Conservation (phyloP, 2,113 vertebrate genomes). For the Nicator chloris region DNA sequence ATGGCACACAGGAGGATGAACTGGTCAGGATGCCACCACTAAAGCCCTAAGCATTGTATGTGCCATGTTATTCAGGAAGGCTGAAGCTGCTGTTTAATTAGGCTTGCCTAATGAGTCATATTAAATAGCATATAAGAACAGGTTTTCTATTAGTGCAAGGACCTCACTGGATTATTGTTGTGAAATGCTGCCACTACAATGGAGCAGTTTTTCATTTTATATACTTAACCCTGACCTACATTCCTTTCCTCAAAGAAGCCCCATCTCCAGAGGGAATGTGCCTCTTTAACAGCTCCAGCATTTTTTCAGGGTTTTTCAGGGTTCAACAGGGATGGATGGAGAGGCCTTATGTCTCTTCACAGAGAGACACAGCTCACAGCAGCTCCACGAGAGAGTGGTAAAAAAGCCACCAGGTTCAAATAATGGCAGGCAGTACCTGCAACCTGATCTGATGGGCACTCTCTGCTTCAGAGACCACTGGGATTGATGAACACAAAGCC, state of each 20-base stretch:
- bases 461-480: background rate
- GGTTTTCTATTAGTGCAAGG: background rate
- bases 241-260: background rate
- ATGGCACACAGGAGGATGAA: background rate
- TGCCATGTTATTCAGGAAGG: background rate
- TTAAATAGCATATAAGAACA: background rate
- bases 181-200: slow-evolving; percentile 1
- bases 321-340: background rate
- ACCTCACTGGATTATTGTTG: background rate
- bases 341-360: background rate
- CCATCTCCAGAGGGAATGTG: background rate
- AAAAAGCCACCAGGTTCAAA: background rate
- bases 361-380: background rate
- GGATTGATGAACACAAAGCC: background rate
- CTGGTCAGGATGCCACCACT: background rate
- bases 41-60: background rate
- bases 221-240: slow-evolving; percentile 27
- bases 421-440: background rate
- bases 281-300: background rate
- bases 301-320: background rate
- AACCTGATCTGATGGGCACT: background rate
- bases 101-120: slow-evolving; percentile 11
- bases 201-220: background rate
- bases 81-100: background rate
- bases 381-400: background rate